Conservation (phyloP, 2,113 vertebrate genomes). For the Urocolius indicus region DNA sequence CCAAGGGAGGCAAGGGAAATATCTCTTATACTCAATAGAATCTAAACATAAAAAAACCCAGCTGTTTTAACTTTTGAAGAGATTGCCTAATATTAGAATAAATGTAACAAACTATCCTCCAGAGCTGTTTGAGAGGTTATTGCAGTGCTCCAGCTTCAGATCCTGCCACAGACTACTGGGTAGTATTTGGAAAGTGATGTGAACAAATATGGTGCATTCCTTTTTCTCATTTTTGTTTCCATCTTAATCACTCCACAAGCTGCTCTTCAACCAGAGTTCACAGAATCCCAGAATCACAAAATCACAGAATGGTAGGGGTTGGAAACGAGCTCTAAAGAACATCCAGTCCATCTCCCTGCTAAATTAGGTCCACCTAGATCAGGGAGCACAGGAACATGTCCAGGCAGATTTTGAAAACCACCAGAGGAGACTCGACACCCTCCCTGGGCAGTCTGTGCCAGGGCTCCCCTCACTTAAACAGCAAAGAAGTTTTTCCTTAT, state of each 20-base stretch:
- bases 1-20: background rate
- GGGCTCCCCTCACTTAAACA: too few species aligned
- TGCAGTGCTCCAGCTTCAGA: background rate
- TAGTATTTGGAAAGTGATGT: background rate
- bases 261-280: background rate
- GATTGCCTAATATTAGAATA: background rate
- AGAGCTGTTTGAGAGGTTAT: background rate
- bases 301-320: too few species aligned
- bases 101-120: background rate
- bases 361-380: too few species aligned
- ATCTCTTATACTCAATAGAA: background rate
- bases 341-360: too few species aligned
- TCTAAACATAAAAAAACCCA: rapidly evolving
- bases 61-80: background rate
- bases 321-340: too few species aligned
- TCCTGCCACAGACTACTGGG: background rate
- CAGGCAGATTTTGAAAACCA: too few species aligned
- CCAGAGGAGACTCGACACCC: too few species aligned
- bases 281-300: too few species aligned
- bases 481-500: too few species aligned
- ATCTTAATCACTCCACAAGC: background rate
- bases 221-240: background rate
- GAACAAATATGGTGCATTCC: background rate
- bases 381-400: too few species aligned
- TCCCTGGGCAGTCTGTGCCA: too few species aligned